Conservation (phyloP, 2,888 invertebrate species). For the Sinopyrophorus schimmeli region DNA sequence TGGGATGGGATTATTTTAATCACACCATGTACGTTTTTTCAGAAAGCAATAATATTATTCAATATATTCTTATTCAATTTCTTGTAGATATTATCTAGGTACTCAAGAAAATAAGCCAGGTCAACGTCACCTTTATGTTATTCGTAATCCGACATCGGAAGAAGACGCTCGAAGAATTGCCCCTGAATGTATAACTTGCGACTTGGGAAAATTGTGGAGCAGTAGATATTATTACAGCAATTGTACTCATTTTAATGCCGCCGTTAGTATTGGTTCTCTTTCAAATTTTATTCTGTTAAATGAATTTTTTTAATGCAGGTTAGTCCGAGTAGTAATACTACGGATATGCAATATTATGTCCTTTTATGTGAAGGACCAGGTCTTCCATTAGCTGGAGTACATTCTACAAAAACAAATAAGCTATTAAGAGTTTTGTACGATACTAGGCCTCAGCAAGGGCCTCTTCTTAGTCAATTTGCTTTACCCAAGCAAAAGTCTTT, state of each 20-base stretch:
- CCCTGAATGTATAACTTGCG: slow-evolving; percentile 86
- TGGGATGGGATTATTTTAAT: slow-evolving; percentile 83
- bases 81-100: slow-evolving; percentile 60
- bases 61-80: not conserved
- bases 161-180: slow-evolving; percentile 69
- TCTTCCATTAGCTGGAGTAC: slow-evolving; percentile 80
- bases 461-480: slow-evolving; percentile 74
- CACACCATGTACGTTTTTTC: slow-evolving; percentile 81
- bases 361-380: slow-evolving; percentile 92
- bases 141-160: slow-evolving; percentile 73
- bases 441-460: slow-evolving; percentile 70
- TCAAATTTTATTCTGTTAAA: slow-evolving; percentile 9
- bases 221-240: slow-evolving; percentile 80
- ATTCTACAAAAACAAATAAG: slow-evolving; percentile 74
- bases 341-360: slow-evolving; percentile 63
- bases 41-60: too few relatives aligned
- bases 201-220: slow-evolving; percentile 74
- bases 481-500: slow-evolving; percentile 81
- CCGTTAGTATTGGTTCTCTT: slow-evolving; percentile 59
- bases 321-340: slow-evolving; percentile 46
- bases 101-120: slow-evolving; percentile 83
- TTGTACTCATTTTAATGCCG: slow-evolving; percentile 84
- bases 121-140: slow-evolving; percentile 85
- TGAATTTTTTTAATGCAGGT: slow-evolving; percentile 43
- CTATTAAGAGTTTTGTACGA: slow-evolving; percentile 78